These are phyloP conservation scores for Ditula angustiorana DNA, from an alignment of 2,888 invertebrate genomes.

Conservation along the genomic window DNA sequence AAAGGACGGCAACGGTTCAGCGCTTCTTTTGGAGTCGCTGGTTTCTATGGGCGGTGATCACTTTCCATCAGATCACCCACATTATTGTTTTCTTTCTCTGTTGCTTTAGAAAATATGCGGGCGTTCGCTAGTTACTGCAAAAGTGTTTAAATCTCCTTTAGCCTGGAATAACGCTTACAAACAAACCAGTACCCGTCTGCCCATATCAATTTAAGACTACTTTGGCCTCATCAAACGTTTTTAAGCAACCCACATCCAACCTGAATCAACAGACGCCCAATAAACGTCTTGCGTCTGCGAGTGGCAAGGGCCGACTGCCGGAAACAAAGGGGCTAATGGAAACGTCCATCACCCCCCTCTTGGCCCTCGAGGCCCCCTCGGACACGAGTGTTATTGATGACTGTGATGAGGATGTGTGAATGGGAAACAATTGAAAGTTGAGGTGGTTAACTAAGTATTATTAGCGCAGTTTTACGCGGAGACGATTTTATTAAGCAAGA, in stretches of 20 bases:
- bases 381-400: slow-evolving; percentile 18
- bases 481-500: too few relatives aligned
- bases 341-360: slow-evolving; percentile 10
- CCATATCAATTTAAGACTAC: slow-evolving; percentile 16
- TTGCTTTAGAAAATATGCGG: too few relatives aligned
- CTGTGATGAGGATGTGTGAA: slow-evolving; percentile 10
- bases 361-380: not conserved
- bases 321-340: slow-evolving; percentile 18
- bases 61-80: too few relatives aligned
- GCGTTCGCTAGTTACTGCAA: too few relatives aligned
- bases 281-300: slow-evolving; percentile 7
- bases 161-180: not conserved
- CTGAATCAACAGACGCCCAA: slow-evolving; percentile 13
- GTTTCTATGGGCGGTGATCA: too few relatives aligned
- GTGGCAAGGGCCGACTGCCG: slow-evolving; percentile 4
- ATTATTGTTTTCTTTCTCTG: too few relatives aligned
- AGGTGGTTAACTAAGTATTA: not conserved
- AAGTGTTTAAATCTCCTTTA: too few relatives aligned
- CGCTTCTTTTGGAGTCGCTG: too few relatives aligned
- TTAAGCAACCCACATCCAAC: slow-evolving; percentile 21
- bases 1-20: too few relatives aligned
- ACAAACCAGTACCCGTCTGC: slow-evolving; percentile 42
- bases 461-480: not conserved
- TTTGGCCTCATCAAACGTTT: slow-evolving; percentile 11
- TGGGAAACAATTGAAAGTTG: slow-evolving; percentile 6